Evolutionary conservation across 2,888 invertebrate genomes (phyloP).

Genomic region (Drosophila anomalata): DNA sequence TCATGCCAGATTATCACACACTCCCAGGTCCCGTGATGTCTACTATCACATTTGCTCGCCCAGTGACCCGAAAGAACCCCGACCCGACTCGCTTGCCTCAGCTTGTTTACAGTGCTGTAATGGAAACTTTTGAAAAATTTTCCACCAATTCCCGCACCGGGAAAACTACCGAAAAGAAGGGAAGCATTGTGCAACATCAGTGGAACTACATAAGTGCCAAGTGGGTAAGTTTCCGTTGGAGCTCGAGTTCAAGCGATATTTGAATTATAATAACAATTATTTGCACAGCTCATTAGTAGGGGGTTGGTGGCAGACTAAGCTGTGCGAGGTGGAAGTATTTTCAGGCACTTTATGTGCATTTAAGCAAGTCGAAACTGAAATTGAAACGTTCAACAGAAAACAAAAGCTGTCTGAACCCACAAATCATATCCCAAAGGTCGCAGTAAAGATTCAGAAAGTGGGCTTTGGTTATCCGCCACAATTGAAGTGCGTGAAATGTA

Average conservation of each 20-base stretch:
- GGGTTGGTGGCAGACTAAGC: slow-evolving; percentile 36
- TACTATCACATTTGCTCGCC: slow-evolving; percentile 21
- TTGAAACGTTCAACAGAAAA: slow-evolving; percentile 26
- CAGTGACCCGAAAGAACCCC: slow-evolving; percentile 61
- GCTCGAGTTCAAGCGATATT: slow-evolving; percentile 22
- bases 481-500: slow-evolving; percentile 40
- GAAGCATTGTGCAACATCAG: slow-evolving; percentile 24
- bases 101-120: slow-evolving; percentile 69
- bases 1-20: slow-evolving; percentile 24
- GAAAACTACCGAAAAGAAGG: slow-evolving; percentile 39
- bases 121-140: slow-evolving; percentile 73
- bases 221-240: slow-evolving; percentile 75
- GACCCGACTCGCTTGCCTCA: slow-evolving; percentile 22
- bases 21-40: slow-evolving; percentile 36
- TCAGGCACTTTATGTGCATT: slow-evolving; percentile 17
- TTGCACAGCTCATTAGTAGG: slow-evolving; percentile 63
- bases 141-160: slow-evolving; percentile 47
- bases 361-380: slow-evolving; percentile 23
- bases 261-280: slow-evolving; percentile 32
- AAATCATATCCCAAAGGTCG: slow-evolving; percentile 22
- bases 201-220: slow-evolving; percentile 50
- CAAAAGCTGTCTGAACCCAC: slow-evolving; percentile 22
- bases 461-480: background rate
- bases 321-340: slow-evolving; percentile 35
- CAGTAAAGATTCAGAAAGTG: background rate